Base-by-base conservation (phyloP, 2,797 vertebrate genomes). In the Xiphophorus birchmanni region DNA sequence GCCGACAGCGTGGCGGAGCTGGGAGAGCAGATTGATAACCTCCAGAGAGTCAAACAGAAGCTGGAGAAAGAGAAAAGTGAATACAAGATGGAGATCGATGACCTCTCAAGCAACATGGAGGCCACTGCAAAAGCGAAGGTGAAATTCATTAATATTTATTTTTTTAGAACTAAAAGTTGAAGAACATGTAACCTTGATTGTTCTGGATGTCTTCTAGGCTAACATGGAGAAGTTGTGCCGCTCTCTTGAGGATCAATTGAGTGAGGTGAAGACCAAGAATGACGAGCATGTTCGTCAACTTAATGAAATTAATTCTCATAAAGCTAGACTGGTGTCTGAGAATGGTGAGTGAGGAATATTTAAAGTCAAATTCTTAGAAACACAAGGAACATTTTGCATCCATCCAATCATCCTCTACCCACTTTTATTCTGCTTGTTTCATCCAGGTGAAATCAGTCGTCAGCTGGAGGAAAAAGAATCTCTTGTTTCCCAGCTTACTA, bases 11-110 rank as follows among this genome's bases (percentile, higher is more conserved):
- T 97, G 35, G 97, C 96, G 0, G 97, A 98, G 91, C 96, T 97
- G 21, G 96, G 97, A 80, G 97, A 98, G 82, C 97, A 98, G 93
- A 96, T 97, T 0, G 97, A 98, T 88, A 98, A 97, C 92, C 96
- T 99, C 72, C 97, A 99, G 73, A 91, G 96, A 0, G 96, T 98
- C 80, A 98, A 98, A 84, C 97, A 98, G 93, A 98, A 98, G 89
- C 94, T 98, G 91, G 96, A 96, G 87, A 98, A 97, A 87, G 97
- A 98, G 91, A 98, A 98, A 77, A 97, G 97, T 0, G 97, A 99
- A 83, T 79, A 94, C 76, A 98, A 96, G 94, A 97, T 98, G 97
- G 97, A 98, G 93, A 95, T 97, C 0, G 97, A 98, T 0, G 97
- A 98, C 88, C 10, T 99, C 50, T 91, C 93, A 63, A 96, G 97